Conservation (phyloP, 1,140 invertebrate species). For the Caenorhabditis latens region DNA sequence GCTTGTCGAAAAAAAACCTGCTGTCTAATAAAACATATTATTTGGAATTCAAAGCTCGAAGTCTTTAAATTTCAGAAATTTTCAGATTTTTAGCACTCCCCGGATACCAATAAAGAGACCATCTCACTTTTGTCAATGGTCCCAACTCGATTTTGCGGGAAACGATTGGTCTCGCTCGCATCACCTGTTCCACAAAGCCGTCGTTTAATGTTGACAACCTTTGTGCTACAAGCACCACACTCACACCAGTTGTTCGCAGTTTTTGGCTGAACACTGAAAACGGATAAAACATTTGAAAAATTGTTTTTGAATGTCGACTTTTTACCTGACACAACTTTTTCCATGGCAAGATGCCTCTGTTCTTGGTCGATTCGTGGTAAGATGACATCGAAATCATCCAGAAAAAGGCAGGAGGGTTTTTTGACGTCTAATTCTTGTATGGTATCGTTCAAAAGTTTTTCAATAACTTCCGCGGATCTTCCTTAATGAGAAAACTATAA, state of each 20-base stretch:
- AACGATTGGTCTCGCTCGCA: slow-evolving; percentile 43
- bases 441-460: slow-evolving; percentile 50
- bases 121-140: slow-evolving; percentile 22
- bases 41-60: too few relatives aligned
- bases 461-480: slow-evolving; percentile 68
- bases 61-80: too few relatives aligned
- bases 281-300: background rate
- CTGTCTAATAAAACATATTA: too few relatives aligned
- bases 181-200: slow-evolving; percentile 31
- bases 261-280: background rate
- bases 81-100: too few relatives aligned
- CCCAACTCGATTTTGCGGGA: slow-evolving; percentile 34
- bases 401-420: slow-evolving; percentile 65
- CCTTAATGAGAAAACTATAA: too few relatives aligned
- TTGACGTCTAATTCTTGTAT: slow-evolving; percentile 58
- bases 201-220: background rate
- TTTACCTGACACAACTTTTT: slow-evolving; percentile 67
- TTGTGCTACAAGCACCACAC: slow-evolving; percentile 6
- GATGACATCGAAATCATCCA: slow-evolving; percentile 71
- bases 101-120: too few relatives aligned
- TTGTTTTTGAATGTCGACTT: background rate
- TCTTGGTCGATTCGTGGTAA: slow-evolving; percentile 68
- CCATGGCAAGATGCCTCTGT: slow-evolving; percentile 67
- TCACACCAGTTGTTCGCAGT: slow-evolving; percentile 35
- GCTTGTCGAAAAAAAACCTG: too few relatives aligned